phyloP scores from a whole-genome alignment of 2,888 invertebrate genomes.

The Agonopterix arenella region DNA sequence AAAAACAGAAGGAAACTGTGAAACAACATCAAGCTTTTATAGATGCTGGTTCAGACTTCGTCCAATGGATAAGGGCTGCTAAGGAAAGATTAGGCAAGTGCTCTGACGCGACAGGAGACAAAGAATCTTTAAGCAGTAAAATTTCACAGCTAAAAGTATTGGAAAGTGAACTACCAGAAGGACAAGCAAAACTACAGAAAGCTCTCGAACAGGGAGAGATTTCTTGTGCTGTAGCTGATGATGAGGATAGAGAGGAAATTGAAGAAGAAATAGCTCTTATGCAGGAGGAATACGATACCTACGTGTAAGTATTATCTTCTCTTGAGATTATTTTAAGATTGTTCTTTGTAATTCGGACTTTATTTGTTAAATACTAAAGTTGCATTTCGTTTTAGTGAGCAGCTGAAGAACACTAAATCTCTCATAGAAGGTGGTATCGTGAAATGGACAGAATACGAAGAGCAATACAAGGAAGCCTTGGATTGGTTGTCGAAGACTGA shows the following conservation, averaged over 20 bases:
- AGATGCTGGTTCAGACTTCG: conserved; percentile 93
- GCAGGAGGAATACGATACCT: conserved; percentile 93
- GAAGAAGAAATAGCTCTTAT: conserved; percentile 94
- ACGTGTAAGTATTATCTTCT: conserved; percentile 75
- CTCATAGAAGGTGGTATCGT: conserved; percentile 92
- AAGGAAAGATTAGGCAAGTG: conserved; percentile 94
- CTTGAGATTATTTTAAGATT: no score
- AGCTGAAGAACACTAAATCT: conserved; percentile 86
- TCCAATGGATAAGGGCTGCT: conserved; percentile 94
- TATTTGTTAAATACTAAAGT: neutral
- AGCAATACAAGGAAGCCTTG: conserved; percentile 91
- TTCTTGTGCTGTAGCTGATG: conserved; percentile 89
- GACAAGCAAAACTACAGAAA: conserved; percentile 88
- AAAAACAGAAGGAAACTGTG: conserved; percentile 92
- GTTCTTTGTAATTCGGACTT: neutral
- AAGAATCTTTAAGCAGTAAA: conserved; percentile 91
- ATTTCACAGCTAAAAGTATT: conserved; percentile 90
- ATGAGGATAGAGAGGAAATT: conserved; percentile 92
- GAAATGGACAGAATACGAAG: conserved; percentile 96
- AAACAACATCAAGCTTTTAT: conserved; percentile 95
- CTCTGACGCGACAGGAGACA: conserved; percentile 94
- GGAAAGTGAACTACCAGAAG: conserved; percentile 88
- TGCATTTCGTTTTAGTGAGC: conserved; percentile 75
- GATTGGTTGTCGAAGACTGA: conserved; percentile 95
- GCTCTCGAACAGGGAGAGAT: conserved; percentile 90